A percentile compares a stretch with the other conserved stretches of the same genome.
Conservation (phyloP, 2,113 vertebrate genomes). For the Ailuropoda melanoleuca region DNA sequence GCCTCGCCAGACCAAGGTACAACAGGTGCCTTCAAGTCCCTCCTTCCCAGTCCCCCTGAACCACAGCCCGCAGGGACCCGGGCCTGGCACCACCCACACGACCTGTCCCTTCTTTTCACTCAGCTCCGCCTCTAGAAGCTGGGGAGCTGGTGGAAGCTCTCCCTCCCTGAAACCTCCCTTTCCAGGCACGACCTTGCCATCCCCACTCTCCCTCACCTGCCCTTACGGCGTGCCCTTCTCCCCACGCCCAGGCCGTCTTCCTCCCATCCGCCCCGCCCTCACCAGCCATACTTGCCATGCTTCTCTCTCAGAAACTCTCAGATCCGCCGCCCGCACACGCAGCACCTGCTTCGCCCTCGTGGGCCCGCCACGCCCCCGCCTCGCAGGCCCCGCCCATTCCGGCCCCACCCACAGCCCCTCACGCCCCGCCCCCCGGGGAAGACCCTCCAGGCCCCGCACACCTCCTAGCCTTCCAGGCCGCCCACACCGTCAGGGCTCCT, state of each 20-base stretch:
- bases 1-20: neutral
- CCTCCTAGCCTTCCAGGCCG: accelerated
- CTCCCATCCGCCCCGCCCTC: accelerated
- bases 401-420: neutral
- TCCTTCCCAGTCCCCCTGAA: neutral
- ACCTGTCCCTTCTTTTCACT: neutral
- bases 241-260: neutral
- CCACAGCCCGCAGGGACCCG: neutral
- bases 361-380: accelerated
- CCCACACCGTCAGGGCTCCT: neutral
- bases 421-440: neutral
- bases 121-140: neutral
- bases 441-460: neutral
- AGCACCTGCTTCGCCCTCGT: neutral
- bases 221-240: neutral
- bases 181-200: neutral
- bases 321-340: accelerated
- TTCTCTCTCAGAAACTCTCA: accelerated
- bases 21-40: neutral
- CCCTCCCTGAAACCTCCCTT: neutral
- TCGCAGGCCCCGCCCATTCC: accelerated
- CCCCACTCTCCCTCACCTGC: neutral
- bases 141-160: neutral
- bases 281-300: neutral
- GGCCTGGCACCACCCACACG: neutral